phyloP scores from a whole-genome alignment of 2,797 vertebrate species.

The Melanotaenia parkinsoni region DNA sequence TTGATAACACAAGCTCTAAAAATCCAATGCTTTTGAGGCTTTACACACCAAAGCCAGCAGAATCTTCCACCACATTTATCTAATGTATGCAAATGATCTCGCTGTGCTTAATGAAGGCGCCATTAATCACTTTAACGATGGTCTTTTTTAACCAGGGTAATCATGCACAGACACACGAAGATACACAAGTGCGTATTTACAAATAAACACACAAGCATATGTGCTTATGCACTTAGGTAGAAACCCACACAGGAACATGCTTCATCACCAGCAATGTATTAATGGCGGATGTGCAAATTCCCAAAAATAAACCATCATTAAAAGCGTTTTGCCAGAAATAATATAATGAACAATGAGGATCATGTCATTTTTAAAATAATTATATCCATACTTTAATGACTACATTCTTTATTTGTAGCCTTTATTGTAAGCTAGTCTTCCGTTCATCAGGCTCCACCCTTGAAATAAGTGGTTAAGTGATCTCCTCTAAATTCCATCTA shows the following conservation, averaged over 20 bases:
- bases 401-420: neutral
- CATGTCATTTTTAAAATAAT: slow-evolving; percentile 16
- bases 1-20: slow-evolving; percentile 13
- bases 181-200: slow-evolving; percentile 18
- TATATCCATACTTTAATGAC: neutral
- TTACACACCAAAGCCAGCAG: slow-evolving; percentile 64
- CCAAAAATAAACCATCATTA: slow-evolving; percentile 22
- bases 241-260: slow-evolving; percentile 26
- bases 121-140: slow-evolving; percentile 87
- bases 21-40: slow-evolving; percentile 51
- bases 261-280: slow-evolving; percentile 48
- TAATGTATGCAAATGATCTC: slow-evolving; percentile 87
- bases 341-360: slow-evolving; percentile 16
- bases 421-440: slow-evolving; percentile 5
- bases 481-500: slow-evolving; percentile 27
- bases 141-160: slow-evolving; percentile 84
- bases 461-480: slow-evolving; percentile 18
- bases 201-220: slow-evolving; percentile 36
- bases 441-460: slow-evolving; percentile 18
- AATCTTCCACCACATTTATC: slow-evolving; percentile 79
- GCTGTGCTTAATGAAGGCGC: slow-evolving; percentile 84
- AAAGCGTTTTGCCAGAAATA: slow-evolving; percentile 28
- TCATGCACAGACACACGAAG: slow-evolving; percentile 57
- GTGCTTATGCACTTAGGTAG: slow-evolving; percentile 9
- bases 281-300: slow-evolving; percentile 39